Conservation (phyloP, 2,888 invertebrate genomes). For the Frankliniella fusca region DNA sequence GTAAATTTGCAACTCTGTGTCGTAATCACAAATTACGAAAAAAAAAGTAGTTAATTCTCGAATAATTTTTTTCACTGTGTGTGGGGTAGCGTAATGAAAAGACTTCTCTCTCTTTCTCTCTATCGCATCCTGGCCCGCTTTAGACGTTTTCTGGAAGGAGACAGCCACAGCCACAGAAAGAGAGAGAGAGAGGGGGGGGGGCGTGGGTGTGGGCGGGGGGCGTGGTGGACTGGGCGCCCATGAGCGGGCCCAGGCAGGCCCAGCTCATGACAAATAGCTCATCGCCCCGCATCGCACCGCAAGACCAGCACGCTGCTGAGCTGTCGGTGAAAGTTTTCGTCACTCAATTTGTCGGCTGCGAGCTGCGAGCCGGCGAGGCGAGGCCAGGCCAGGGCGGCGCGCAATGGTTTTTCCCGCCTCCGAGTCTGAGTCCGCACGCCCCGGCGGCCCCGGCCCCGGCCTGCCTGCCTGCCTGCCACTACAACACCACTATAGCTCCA, state of each 20-base stretch:
- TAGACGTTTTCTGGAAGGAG: neutral
- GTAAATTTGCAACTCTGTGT: too few species aligned
- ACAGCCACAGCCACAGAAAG: neutral
- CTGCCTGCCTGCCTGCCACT: too few species aligned
- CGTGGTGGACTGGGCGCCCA: neutral
- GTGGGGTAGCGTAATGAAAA: too few species aligned
- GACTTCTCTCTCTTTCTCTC: too few species aligned
- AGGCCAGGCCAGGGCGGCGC: neutral
- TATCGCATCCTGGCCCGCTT: too few species aligned
- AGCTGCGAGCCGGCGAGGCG: neutral
- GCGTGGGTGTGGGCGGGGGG: neutral
- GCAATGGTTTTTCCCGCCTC: too few species aligned
- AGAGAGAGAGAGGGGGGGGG: neutral
- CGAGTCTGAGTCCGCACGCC: too few species aligned
- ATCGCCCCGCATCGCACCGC: neutral
- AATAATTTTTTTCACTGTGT: too few species aligned
- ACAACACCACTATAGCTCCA: too few species aligned
- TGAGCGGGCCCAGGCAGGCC: neutral
- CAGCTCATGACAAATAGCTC: neutral
- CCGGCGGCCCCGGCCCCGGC: too few species aligned
- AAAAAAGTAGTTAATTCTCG: too few species aligned
- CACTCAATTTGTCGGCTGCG: conserved; percentile 17
- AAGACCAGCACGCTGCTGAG: neutral
- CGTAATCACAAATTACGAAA: too few species aligned
- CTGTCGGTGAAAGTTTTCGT: neutral